Evolutionary conservation across 2,113 vertebrate genomes (phyloP), one percentile per base, ranked within the genome.

Genomic region (Lathamus discolor): DNA sequence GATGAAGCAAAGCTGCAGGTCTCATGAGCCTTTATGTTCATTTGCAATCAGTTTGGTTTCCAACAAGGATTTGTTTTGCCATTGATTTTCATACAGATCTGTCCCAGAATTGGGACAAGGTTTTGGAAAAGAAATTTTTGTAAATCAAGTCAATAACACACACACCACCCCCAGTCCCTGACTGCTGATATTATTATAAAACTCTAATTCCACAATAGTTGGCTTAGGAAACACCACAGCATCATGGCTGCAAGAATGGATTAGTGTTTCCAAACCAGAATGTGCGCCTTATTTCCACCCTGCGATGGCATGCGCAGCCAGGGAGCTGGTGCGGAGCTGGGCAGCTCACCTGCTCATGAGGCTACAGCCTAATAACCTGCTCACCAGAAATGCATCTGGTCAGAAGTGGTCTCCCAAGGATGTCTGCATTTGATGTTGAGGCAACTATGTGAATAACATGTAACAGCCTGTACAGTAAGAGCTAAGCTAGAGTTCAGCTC

Each of bases 91-190:
- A 49, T 67, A 79, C 4, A 69, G 52, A 28, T 39, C 25, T 52
- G 33, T 3, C 12, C 5, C 19, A 78, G 37, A 89, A 92, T 75
- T 8, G 19, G 27, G 33, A 54, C 6, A 63, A 78, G 9, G 23
- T 51, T 86, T 92, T 54, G 77, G 91, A 81, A 88, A 9, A 35
- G 2, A 81, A 66, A 25, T 28, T 74, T 86, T 67, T 52, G 10
- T 39, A 67, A 57, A 83, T 63, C 24, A 19, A 52, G 28, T 24
- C 51, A 78, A 7, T 77, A 86, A 29, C 24, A 68, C 13, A 9
- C 7, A n/a, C 1, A 7, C 9, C 6, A 16, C 5, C 24, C 17
- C 28, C 22, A 22, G 9, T 35, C 5, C 7, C 9, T 5, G 15
- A 35, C 4, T 4, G 8, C 51, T 39, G 33, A 35, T 33, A 69